These are phyloP conservation scores for Acrocera orbiculus DNA, from an alignment of 2,888 invertebrate genomes.

Conservation along the genomic window DNA sequence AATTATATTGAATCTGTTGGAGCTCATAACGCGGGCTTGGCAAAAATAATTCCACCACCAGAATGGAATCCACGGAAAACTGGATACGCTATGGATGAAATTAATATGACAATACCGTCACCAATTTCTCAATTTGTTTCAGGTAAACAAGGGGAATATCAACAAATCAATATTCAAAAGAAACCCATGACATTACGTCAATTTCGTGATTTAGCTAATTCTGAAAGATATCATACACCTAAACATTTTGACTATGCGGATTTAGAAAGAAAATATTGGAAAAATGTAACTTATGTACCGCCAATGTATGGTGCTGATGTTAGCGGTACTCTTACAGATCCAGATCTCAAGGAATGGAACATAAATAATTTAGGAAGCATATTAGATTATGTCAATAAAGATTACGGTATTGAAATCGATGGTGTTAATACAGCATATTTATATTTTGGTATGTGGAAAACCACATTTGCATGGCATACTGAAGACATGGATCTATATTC, in stretches of 20 bases:
- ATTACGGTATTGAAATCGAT: too few relatives aligned
- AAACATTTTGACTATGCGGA: slow-evolving; percentile 71
- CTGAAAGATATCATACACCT: slow-evolving; percentile 49
- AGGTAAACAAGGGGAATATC: slow-evolving; percentile 87
- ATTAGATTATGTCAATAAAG: slow-evolving; percentile 81
- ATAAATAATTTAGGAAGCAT: slow-evolving; percentile 85
- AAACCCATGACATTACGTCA: slow-evolving; percentile 78
- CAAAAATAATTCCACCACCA: slow-evolving; percentile 79
- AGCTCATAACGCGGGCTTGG: slow-evolving; percentile 68
- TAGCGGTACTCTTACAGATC: slow-evolving; percentile 83
- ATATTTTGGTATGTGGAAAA: slow-evolving; percentile 99
- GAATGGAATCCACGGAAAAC: slow-evolving; percentile 82
- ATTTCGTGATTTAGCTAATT: slow-evolving; percentile 70
- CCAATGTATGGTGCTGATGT: slow-evolving; percentile 99
- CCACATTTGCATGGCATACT: slow-evolving; percentile 99
- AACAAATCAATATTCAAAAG: slow-evolving; percentile 91
- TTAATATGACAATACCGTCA: slow-evolving; percentile 74
- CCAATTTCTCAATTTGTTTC: slow-evolving; percentile 89
- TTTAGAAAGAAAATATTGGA: slow-evolving; percentile 92
- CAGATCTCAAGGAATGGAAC: slow-evolving; percentile 79
- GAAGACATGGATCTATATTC: slow-evolving; percentile 99
- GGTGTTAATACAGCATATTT: slow-evolving; percentile 98
- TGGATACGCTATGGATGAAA: slow-evolving; percentile 67
- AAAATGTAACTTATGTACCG: slow-evolving; percentile 86
- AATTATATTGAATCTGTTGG: slow-evolving; percentile 77